Evolutionary conservation across 2,888 invertebrate genomes (phyloP).

Genomic region (Leucozona laternaria): DNA sequence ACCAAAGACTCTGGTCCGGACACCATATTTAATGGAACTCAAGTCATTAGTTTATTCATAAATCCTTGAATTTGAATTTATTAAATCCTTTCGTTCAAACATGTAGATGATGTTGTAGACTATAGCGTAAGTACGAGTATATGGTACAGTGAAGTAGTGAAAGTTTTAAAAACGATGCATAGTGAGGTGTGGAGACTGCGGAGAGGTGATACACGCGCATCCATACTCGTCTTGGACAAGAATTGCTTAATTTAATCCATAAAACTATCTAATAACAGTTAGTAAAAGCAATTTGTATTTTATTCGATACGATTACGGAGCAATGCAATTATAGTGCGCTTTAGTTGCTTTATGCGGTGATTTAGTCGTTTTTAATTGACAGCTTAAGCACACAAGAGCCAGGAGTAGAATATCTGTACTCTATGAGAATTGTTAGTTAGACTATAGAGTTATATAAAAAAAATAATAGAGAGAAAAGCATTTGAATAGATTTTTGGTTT

Average conservation of each 20-base stretch:
- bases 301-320: conserved; percentile 69
- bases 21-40: conserved; percentile 21
- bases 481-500: conserved; percentile 5
- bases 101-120: neutral
- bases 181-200: neutral
- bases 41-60: conserved; percentile 43
- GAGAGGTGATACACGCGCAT: neutral
- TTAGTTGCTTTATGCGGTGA: conserved; percentile 37
- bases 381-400: neutral
- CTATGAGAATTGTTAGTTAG: conserved; percentile 42
- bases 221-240: conserved; percentile 33
- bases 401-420: neutral
- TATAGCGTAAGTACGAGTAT: neutral
- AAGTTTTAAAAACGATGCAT: conserved; percentile 44
- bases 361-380: conserved; percentile 52
- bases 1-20: neutral
- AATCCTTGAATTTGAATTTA: conserved; percentile 59
- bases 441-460: neutral
- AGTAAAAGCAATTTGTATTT: conserved; percentile 66
- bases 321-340: conserved; percentile 25
- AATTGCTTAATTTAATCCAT: conserved; percentile 70
- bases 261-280: conserved; percentile 74
- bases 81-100: conserved; percentile 16
- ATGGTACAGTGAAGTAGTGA: conserved; percentile 45
- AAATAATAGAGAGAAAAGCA: neutral